Evolutionary conservation across 1,140 invertebrate species (phyloP), one percentile per base, ranked within the genome.

Genomic region (Zophobas atratus): DNA sequence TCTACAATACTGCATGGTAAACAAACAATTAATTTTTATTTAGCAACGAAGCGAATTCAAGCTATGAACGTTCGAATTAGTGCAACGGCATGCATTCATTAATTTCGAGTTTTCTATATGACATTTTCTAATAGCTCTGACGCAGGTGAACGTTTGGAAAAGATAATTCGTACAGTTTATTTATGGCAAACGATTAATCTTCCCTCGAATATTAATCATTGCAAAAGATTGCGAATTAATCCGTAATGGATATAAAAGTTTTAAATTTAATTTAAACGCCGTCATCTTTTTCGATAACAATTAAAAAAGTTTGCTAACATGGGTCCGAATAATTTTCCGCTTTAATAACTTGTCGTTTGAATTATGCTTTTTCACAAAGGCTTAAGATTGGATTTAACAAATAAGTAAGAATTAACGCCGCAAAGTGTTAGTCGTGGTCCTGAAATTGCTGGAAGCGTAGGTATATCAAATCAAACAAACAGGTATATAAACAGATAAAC

Each of bases 211-310:
- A 67, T 67, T 67, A 67, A 67, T 67, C 60, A 43, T 3, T 8
- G 1, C n/a, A 67, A 67, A 67, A 67, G 60, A 67, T 67, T 67
- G 60, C 60, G 60, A 67, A 67, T 67, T 67, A 67, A 43, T 43
- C 60, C 39, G 49, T 51, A 20, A 2, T 20, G n/a, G 39, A 41
- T 67, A 36, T 6, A 67, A 67, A 67, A 67, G 38, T 67, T 67
- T 67, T n/a, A 67, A 67, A 67, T 67, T 67, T 46, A 67, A 67
- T 67, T 67, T 32, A 60, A 60, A 60, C 56, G 2, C 6, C 39
- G 38, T n/a, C 60, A 20, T 20, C 20, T 51, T 51, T 51, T 51
- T 20, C 4, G 49, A 51, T 67, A 38, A 20, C 60, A 75, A 55
- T 57, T 49, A 38, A 41, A 39, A 39, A 70, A 76, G 49, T 71